A percentile compares a stretch with the other conserved stretches of the same genome.
These are phyloP conservation scores for Chauna torquata DNA, from an alignment of 2,113 vertebrate species.

Conservation along the genomic window DNA sequence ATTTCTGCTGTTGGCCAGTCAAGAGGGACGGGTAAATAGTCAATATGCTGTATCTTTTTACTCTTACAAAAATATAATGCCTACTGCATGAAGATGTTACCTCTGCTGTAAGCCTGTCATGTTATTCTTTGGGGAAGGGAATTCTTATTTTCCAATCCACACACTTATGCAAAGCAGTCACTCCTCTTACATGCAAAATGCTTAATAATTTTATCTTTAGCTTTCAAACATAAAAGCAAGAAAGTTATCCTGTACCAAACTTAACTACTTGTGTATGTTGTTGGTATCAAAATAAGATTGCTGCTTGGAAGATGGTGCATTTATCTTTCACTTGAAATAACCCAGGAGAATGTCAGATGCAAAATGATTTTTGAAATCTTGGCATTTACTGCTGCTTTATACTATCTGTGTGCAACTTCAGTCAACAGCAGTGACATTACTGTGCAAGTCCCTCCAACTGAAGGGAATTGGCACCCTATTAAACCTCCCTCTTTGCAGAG, in stretches of 20 bases:
- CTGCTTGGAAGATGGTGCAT: not conserved
- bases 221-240: slow-evolving; percentile 17
- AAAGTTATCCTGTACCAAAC: slow-evolving; percentile 8
- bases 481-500: not conserved
- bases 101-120: not conserved
- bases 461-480: slow-evolving; percentile 26
- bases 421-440: slow-evolving; percentile 16
- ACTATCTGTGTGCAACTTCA: slow-evolving; percentile 25
- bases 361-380: slow-evolving; percentile 50
- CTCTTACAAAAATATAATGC: not conserved
- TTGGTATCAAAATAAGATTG: slow-evolving; percentile 26
- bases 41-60: not conserved
- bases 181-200: slow-evolving; percentile 20
- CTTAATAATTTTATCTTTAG: slow-evolving; percentile 42
- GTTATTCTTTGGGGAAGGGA: not conserved
- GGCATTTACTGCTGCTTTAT: slow-evolving; percentile 51
- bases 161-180: slow-evolving; percentile 5
- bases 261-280: slow-evolving; percentile 21
- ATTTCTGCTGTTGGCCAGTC: not conserved
- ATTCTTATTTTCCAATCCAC: slow-evolving; percentile 34
- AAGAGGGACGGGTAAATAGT: not conserved
- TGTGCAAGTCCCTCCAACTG: not conserved
- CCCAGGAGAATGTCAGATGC: slow-evolving; percentile 37
- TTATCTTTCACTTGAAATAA: slow-evolving; percentile 57
- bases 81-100: slow-evolving; percentile 1